Evolutionary conservation across 2,888 invertebrate genomes (phyloP), one percentile per base, ranked within the genome.

Genomic region (Drosophila hamatofila): DNA sequence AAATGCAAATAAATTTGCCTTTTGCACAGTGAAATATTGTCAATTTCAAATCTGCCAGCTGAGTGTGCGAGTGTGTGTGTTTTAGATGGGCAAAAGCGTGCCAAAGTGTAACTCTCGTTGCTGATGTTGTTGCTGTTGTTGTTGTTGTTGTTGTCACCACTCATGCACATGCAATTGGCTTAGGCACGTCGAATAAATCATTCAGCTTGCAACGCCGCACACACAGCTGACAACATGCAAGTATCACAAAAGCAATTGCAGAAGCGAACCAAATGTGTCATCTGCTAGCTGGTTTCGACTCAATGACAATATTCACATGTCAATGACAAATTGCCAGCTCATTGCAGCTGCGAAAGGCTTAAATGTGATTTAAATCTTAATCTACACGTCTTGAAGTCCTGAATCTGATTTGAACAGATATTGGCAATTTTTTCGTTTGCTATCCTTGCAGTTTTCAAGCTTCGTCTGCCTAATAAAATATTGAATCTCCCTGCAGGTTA

Each of bases 1-100:
- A 74, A 73, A 73, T 89, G 80, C 86, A 89, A 84, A 88, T 85
- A 89, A 85, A 84, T 88, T 79, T 82, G 83, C 64, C 80, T 88
- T 80, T 88, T 71, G 57, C 58, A 55, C 66, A 66, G 76, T 88
- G 77, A 84, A 88, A 84, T 85, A 84, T 84, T 88, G 83, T 82
- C 83, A 89, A 89, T 84, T 88, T 88, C 70, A 72, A 65, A 72
- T 75, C 72, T 75, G 71, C 63, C 72, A 64, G 60, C 33, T 59
- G 54, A 25, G 66, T 42, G 33, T 39, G 51, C 48, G 61, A 51
- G 66, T 55, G 56, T 25, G 35, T 49, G 30, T 33, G 30, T 25
- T 46, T 58, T 25, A n/a, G 25, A 14, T 39, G 37, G 14, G 5
- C 18, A 27, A 44, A 56, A 44, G 42, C 56, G 16, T 42, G 60